Conservation (phyloP, 92 coral and sea anemone species). For the Zoanthus solanderi region DNA sequence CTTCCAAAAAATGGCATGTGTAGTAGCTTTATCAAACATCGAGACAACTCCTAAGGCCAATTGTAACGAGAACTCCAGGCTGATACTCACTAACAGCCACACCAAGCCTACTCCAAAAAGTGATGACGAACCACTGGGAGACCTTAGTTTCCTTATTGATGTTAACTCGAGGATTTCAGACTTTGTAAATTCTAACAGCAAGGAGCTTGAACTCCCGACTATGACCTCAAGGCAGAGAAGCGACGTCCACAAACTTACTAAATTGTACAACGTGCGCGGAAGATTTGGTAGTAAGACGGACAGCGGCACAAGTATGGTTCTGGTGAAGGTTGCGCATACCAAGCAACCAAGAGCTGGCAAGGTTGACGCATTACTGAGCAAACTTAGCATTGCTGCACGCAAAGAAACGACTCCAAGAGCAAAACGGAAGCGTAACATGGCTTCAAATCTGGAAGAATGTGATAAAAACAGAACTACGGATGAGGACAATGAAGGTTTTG, state of each 20-base stretch:
- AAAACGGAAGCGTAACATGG: conserved; percentile 71
- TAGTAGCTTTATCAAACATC: background rate
- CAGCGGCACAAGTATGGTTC: conserved; percentile 76
- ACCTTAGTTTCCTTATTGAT: conserved; percentile 84
- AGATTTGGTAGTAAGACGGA: conserved; percentile 81
- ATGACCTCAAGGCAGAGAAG: conserved; percentile 86
- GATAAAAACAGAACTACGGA: conserved; percentile 13
- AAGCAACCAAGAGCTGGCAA: conserved; percentile 87
- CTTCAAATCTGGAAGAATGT: conserved; percentile 31
- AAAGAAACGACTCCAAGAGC: conserved; percentile 71
- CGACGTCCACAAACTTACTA: conserved; percentile 85
- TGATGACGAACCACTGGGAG: conserved; percentile 74
- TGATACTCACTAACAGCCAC: background rate
- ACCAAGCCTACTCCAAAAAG: background rate
- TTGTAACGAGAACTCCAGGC: background rate
- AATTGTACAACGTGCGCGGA: conserved; percentile 83
- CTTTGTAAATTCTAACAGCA: conserved; percentile 65
- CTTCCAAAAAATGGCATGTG: background rate
- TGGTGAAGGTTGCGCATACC: conserved; percentile 77
- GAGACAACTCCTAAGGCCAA: conserved; percentile 13
- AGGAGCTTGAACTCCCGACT: conserved; percentile 81
- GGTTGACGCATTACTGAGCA: conserved; percentile 81
- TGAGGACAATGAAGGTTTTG: conserved; percentile 28
- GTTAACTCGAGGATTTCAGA: conserved; percentile 83
- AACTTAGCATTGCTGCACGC: conserved; percentile 78